Conservation (phyloP, 2,797 vertebrate species). For the Pogonophryne albipinna region DNA sequence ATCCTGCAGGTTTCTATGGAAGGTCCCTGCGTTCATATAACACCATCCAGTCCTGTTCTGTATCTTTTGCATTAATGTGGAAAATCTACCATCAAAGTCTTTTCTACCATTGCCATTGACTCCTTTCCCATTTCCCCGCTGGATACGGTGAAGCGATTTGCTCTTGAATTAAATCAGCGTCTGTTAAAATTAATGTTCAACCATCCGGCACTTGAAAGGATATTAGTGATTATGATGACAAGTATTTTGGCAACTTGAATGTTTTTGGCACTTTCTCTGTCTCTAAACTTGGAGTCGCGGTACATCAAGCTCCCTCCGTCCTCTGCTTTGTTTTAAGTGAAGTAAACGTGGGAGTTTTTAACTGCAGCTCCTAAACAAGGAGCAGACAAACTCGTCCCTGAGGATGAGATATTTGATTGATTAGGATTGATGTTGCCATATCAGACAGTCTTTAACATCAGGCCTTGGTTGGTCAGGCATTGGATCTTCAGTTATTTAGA, state of each 20-base stretch:
- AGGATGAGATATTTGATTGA: not conserved
- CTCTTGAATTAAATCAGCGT: slow-evolving; percentile 44
- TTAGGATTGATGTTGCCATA: not conserved
- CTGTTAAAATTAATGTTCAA: slow-evolving; percentile 37
- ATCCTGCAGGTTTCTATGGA: slow-evolving; percentile 41
- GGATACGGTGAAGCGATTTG: slow-evolving; percentile 33
- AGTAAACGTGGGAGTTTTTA: slow-evolving; percentile 27
- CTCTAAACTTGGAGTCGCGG: slow-evolving; percentile 25
- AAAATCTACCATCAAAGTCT: slow-evolving; percentile 65
- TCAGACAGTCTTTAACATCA: not conserved
- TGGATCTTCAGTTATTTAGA: too few relatives aligned
- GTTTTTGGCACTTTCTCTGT: slow-evolving; percentile 42
- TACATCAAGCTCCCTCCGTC: slow-evolving; percentile 23
- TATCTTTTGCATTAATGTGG: slow-evolving; percentile 62
- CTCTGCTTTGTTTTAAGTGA: slow-evolving; percentile 30
- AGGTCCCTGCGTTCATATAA: slow-evolving; percentile 38
- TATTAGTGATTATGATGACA: slow-evolving; percentile 46
- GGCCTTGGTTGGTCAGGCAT: too few relatives aligned
- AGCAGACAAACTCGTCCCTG: not conserved
- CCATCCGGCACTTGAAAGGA: slow-evolving; percentile 42
- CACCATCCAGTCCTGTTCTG: slow-evolving; percentile 28
- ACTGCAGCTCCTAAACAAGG: not conserved
- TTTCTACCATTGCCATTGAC: slow-evolving; percentile 29
- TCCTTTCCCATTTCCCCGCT: slow-evolving; percentile 38
- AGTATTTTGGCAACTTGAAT: slow-evolving; percentile 56